Conservation (phyloP, 1,140 invertebrate species). For the Apis florea region DNA sequence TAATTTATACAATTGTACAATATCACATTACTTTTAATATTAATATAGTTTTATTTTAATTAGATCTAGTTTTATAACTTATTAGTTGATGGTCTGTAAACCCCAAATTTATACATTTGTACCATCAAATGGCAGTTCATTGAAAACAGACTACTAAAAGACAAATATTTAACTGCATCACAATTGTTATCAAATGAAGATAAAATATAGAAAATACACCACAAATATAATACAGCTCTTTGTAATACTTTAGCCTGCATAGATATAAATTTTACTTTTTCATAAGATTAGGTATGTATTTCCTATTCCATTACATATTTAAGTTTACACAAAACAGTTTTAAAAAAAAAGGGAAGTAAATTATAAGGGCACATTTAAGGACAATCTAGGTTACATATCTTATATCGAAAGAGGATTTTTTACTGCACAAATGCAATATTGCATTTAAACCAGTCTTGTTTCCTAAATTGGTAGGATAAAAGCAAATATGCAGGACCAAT, state of each 20-base stretch:
- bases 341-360: conserved; percentile 43
- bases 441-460: conserved; percentile 27
- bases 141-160: conserved; percentile 27
- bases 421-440: conserved; percentile 28
- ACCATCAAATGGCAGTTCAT: conserved; percentile 64
- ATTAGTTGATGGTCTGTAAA: conserved; percentile 79
- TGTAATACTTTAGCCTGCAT: conserved; percentile 41
- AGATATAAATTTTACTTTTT: conserved; percentile 32
- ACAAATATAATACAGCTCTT: conserved; percentile 30
- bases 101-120: conserved; percentile 66
- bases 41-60: conserved; percentile 24
- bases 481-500: conserved; percentile 37
- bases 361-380: conserved; percentile 35
- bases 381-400: conserved; percentile 42
- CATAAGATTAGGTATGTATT: conserved; percentile 54
- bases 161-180: conserved; percentile 23
- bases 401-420: conserved; percentile 40
- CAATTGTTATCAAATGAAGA: conserved; percentile 47
- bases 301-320: conserved; percentile 52
- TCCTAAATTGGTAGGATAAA: conserved; percentile 34
- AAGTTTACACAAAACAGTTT: conserved; percentile 57
- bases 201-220: conserved; percentile 22
- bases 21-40: conserved; percentile 49
- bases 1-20: conserved; percentile 80
- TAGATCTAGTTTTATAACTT: conserved; percentile 49